Evolutionary conservation across 2,797 vertebrate species (phyloP).

Genomic region (Pampus argenteus): DNA sequence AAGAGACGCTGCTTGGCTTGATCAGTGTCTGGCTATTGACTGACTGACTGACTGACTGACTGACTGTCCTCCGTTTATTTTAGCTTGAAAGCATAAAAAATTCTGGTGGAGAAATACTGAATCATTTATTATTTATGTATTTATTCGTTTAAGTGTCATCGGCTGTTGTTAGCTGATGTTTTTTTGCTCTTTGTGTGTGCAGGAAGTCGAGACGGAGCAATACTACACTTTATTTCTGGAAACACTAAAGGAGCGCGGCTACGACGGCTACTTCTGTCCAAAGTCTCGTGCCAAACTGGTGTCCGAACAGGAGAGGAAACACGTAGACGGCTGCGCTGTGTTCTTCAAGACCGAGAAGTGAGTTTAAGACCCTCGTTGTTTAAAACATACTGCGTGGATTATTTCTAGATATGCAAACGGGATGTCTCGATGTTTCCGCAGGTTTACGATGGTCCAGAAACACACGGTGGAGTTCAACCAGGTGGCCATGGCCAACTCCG

Average conservation of each 20-base stretch:
- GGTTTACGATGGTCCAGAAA: constrained; percentile 95
- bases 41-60: constrained; percentile 22
- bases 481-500: constrained; percentile 98
- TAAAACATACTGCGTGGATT: not conserved
- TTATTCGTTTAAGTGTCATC: not conserved
- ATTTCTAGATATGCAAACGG: too few relatives aligned
- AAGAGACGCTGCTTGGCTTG: not conserved
- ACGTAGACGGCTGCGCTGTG: constrained; percentile 97
- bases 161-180: not conserved
- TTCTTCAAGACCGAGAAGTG: constrained; percentile 99
- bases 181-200: constrained; percentile 23
- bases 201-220: constrained; percentile 99
- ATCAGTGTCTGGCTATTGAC: not conserved
- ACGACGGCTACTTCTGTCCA: constrained; percentile 98
- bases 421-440: constrained; percentile 73
- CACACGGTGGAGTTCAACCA: constrained; percentile 99
- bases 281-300: constrained; percentile 99
- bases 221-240: constrained; percentile 97
- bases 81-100: too few relatives aligned
- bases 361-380: constrained; percentile 40
- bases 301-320: constrained; percentile 97
- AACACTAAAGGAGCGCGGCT: constrained; percentile 95
- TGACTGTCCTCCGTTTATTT: constrained; percentile 1
- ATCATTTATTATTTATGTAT: too few relatives aligned
- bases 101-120: too few relatives aligned